Percentiles rank a stretch among this genome's conserved stretches.
These are phyloP conservation scores for Tethea ocularis DNA, from an alignment of 2,888 invertebrate species.

Conservation along the genomic window DNA sequence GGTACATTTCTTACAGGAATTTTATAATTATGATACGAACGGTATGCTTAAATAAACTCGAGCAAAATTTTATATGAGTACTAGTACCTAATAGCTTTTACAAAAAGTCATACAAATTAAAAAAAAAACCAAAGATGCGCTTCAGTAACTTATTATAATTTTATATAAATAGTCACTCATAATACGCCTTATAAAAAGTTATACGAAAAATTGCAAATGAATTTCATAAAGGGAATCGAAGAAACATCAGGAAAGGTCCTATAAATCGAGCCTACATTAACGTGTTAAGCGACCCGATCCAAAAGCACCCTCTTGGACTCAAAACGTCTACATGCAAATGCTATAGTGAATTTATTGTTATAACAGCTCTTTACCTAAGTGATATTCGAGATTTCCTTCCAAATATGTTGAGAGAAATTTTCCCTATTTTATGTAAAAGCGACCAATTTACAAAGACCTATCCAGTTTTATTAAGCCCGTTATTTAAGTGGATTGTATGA, in stretches of 20 bases:
- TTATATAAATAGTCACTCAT: too few relatives aligned
- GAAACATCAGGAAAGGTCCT: constrained; percentile 49
- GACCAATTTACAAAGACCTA: constrained; percentile 41
- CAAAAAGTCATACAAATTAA: too few relatives aligned
- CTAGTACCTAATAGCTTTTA: too few relatives aligned
- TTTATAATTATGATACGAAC: too few relatives aligned
- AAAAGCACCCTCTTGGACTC: constrained; percentile 58
- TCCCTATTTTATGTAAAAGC: constrained; percentile 49
- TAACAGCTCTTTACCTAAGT: constrained; percentile 74
- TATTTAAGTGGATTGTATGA: constrained; percentile 9
- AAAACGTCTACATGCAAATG: constrained; percentile 72
- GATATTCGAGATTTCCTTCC: constrained; percentile 74
- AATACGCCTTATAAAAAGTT: too few relatives aligned
- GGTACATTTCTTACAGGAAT: too few relatives aligned
- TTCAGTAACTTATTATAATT: too few relatives aligned
- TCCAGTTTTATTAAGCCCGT: constrained; percentile 22
- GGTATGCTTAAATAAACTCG: too few relatives aligned
- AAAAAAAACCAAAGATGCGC: too few relatives aligned
- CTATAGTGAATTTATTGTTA: constrained; percentile 78
- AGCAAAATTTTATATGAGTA: too few relatives aligned
- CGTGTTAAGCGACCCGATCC: constrained; percentile 70
- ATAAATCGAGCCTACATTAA: constrained; percentile 49
- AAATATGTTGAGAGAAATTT: constrained; percentile 63
- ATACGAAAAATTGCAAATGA: neutral
- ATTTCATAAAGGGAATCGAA: constrained; percentile 8